Percentiles rank a stretch among this genome's conserved stretches.
These are phyloP conservation scores for Microctonus aethiopoides DNA, from an alignment of 2,888 invertebrate species.

Conservation along the genomic window DNA sequence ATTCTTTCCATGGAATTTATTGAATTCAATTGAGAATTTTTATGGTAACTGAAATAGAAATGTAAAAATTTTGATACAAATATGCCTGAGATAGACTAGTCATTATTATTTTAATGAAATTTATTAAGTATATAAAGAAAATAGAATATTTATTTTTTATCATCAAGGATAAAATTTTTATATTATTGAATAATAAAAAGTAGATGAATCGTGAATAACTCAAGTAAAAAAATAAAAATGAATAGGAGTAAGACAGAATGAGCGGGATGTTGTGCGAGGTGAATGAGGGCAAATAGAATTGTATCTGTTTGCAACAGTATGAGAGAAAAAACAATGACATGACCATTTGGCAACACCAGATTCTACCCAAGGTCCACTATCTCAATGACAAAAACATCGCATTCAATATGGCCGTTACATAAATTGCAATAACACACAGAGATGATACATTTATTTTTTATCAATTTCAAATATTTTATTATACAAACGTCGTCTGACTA, in stretches of 20 bases:
- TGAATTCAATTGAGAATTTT: slow-evolving; percentile 6
- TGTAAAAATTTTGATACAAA: slow-evolving; percentile 18
- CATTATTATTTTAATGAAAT: background rate
- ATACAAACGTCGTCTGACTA: slow-evolving; percentile 17
- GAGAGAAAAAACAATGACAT: slow-evolving; percentile 38
- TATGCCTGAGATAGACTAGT: background rate
- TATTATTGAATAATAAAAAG: background rate
- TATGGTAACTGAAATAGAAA: background rate
- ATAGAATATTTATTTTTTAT: background rate
- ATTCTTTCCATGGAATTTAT: background rate
- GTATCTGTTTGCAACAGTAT: slow-evolving; percentile 42
- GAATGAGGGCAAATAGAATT: slow-evolving; percentile 6
- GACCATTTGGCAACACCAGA: slow-evolving; percentile 51
- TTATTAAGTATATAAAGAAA: background rate
- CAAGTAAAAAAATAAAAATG: slow-evolving; percentile 2
- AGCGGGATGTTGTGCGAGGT: background rate
- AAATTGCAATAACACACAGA: slow-evolving; percentile 46
- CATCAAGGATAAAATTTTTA: background rate
- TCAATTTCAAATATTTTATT: background rate
- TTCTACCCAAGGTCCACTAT: slow-evolving; percentile 20
- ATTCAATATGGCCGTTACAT: slow-evolving; percentile 40
- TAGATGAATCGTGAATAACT: background rate
- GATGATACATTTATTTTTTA: slow-evolving; percentile 2
- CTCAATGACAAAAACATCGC: slow-evolving; percentile 38
- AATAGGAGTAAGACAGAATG: slow-evolving; percentile 6